Percentiles rank a stretch among this genome's conserved stretches.
These are phyloP conservation scores for Scaptomyza reducta DNA, from an alignment of 2,888 invertebrate species.

Conservation along the genomic window DNA sequence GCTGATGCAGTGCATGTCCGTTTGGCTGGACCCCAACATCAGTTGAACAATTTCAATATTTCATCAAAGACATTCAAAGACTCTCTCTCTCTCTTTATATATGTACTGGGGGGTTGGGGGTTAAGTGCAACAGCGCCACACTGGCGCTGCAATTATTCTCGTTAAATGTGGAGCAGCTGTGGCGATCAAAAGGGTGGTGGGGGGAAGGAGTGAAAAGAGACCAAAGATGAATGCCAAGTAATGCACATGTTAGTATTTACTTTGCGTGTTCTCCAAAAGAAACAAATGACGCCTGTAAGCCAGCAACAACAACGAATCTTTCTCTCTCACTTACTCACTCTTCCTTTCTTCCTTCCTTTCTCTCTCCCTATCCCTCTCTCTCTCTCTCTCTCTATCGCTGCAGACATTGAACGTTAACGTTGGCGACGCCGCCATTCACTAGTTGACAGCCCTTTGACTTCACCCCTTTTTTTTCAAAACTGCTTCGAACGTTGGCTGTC, in stretches of 20 bases:
- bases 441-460: conserved; percentile 49
- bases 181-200: background rate
- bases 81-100: background rate
- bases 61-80: conserved; percentile 77
- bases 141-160: conserved; percentile 80
- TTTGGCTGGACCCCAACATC: conserved; percentile 74
- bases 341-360: background rate
- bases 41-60: conserved; percentile 78
- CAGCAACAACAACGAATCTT: conserved; percentile 26
- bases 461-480: background rate
- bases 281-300: conserved; percentile 49
- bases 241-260: conserved; percentile 80
- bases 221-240: conserved; percentile 76
- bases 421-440: conserved; percentile 53
- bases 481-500: conserved; percentile 18
- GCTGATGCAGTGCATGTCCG: conserved; percentile 53
- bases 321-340: background rate
- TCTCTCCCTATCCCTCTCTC: background rate
- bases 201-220: background rate
- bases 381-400: background rate
- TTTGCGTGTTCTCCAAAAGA: conserved; percentile 77
- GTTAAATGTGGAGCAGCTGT: conserved; percentile 71
- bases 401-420: conserved; percentile 50
- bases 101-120: conserved; percentile 34
- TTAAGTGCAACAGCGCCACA: conserved; percentile 78